phyloP scores from a whole-genome alignment of 2,888 invertebrate genomes.

The Clepsis dumicolana region DNA sequence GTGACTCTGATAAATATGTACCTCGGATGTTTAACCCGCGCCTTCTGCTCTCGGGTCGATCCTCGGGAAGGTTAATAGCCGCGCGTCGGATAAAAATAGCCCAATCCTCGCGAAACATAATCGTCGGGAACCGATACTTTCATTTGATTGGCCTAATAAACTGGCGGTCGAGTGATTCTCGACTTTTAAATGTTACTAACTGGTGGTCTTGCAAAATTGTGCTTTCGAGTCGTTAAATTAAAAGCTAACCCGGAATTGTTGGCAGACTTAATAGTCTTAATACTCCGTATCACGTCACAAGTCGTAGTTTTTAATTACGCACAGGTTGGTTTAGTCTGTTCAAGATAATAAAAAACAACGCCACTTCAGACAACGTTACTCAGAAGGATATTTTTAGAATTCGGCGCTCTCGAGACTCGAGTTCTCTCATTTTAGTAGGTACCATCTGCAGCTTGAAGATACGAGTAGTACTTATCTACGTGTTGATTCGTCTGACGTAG shows the following conservation, averaged over 20 bases:
- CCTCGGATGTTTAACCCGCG: slow-evolving; percentile 27
- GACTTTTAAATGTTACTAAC: slow-evolving; percentile 6
- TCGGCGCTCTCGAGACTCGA: neutral
- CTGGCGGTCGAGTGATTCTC: neutral
- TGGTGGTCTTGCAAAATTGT: neutral
- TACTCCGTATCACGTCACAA: neutral
- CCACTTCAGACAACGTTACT: slow-evolving; percentile 4
- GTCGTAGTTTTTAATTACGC: neutral
- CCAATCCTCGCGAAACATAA: slow-evolving; percentile 27
- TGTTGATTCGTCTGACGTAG: neutral
- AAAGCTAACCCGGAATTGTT: neutral
- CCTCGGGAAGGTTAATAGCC: slow-evolving; percentile 40
- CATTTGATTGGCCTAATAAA: slow-evolving; percentile 19
- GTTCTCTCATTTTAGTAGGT: neutral
- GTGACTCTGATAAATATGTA: slow-evolving; percentile 2
- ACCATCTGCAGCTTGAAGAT: neutral
- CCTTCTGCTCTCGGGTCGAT: slow-evolving; percentile 10
- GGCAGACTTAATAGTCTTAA: neutral
- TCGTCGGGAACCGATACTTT: slow-evolving; percentile 26
- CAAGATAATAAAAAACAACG: neutral
- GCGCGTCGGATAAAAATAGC: slow-evolving; percentile 33
- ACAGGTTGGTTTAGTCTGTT: neutral
- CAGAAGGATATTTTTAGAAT: neutral
- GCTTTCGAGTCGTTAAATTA: neutral
- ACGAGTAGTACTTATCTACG: neutral